Evolutionary conservation across 2,113 vertebrate species (phyloP), one percentile per base, ranked within the genome.

Genomic region (Zingel zingel): DNA sequence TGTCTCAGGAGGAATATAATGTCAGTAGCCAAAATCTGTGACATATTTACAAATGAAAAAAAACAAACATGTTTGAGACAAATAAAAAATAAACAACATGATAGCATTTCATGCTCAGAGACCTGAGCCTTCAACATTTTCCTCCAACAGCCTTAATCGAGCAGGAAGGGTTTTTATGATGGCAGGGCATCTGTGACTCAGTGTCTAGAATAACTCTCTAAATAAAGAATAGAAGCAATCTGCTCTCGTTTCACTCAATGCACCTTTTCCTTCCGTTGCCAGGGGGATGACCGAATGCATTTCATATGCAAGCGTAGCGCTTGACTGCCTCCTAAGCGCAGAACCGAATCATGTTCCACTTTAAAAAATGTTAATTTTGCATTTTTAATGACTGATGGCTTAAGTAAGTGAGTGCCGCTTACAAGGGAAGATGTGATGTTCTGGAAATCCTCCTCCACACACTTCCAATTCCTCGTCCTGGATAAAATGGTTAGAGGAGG

Each of bases 271-370:
- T 79, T 91, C 85, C 91, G 94, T 95, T 96, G 95, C 93, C 94
- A 93, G 91, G 95, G 95, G 94, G 94, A 94, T 95, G 95, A 94
- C 95, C 95, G 88, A 96, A 94, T 94, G 93, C 95, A 96, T 91
- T 83, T 96, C 93, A 92, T 93, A 96, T 75, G 95, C 95, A 94
- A 93, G 94, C 90, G 58, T 95, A 91, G 30, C 90, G 89, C 95
- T 92, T 90, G 90, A 91, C 86, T 95, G 95, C 93, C 92, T 88
- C 74, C 92, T 5, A 43, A 96, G 95, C 95, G 36, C 90, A 83
- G 90, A 12, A 91, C 85, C 65, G 57, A 89, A 88, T 91, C 83
- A 83, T 58, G 90, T 91, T 94, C 94, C 87, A 93, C 93, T 95
- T 94, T 90, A 91, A 82, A 82, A 93, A 91, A 94, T 85, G 92